Conservation (phyloP, 2,888 invertebrate genomes). For the Leucoptera coffeella region DNA sequence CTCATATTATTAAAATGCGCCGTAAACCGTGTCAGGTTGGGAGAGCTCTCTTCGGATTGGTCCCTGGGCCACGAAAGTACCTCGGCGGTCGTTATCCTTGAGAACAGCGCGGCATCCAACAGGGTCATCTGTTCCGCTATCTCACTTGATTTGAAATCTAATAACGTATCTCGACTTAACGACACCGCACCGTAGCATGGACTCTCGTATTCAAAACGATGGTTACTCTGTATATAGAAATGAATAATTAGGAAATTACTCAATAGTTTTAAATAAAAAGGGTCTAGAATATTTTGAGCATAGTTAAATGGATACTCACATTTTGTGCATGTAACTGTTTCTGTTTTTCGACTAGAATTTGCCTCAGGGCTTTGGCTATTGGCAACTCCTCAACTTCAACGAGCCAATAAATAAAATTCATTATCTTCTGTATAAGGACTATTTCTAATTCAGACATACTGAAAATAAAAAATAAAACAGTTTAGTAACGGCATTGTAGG, state of each 20-base stretch:
- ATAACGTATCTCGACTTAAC: conserved; percentile 54
- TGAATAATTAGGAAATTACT: neutral
- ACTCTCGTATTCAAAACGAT: conserved; percentile 34
- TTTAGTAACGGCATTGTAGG: too few relatives aligned
- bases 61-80: conserved; percentile 96
- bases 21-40: conserved; percentile 93
- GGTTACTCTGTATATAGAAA: conserved; percentile 18
- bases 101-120: conserved; percentile 90
- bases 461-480: conserved; percentile 1
- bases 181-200: conserved; percentile 37
- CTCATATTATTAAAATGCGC: conserved; percentile 99
- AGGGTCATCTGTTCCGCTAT: conserved; percentile 98
- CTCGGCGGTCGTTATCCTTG: conserved; percentile 95
- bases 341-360: conserved; percentile 86
- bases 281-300: neutral
- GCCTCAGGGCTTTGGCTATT: conserved; percentile 83
- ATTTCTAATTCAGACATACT: conserved; percentile 83
- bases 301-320: conserved; percentile 12
- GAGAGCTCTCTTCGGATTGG: conserved; percentile 94
- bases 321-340: conserved; percentile 49
- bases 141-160: conserved; percentile 91
- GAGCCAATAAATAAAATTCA: conserved; percentile 91
- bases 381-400: conserved; percentile 88
- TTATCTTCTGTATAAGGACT: conserved; percentile 71
- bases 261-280: neutral